phyloP scores from a whole-genome alignment of 2,113 vertebrate species.

The Gymnarchus niloticus region DNA sequence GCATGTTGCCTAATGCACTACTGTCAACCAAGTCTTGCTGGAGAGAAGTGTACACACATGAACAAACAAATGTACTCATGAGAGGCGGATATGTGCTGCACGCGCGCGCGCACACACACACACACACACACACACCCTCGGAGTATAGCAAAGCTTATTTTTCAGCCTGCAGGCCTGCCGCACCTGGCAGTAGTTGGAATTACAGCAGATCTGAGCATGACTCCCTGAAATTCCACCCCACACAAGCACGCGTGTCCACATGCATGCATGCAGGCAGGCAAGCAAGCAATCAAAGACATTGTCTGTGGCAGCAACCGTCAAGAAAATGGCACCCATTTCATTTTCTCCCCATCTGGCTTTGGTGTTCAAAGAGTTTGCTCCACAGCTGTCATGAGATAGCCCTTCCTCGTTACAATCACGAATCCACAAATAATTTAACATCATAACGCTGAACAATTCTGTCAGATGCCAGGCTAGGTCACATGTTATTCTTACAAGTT shows the following conservation, averaged over 20 bases:
- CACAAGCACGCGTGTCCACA: not conserved
- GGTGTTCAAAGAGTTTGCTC: too few relatives aligned
- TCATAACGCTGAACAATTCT: not conserved
- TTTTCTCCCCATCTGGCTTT: too few relatives aligned
- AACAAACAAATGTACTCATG: not conserved
- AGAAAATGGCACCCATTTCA: too few relatives aligned
- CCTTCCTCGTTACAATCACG: too few relatives aligned
- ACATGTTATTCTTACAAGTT: not conserved
- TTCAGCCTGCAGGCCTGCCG: too few relatives aligned
- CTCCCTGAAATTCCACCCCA: not conserved
- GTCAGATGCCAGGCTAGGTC: not conserved
- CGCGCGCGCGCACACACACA: not conserved
- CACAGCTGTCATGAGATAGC: too few relatives aligned
- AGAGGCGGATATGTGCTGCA: not conserved
- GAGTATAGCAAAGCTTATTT: too few relatives aligned
- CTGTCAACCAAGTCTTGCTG: not conserved
- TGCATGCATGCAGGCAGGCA: not conserved
- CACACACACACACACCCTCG: not conserved
- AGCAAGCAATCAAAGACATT: too few relatives aligned
- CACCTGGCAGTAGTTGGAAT: not conserved
- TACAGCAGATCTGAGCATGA: not conserved
- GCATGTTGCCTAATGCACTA: not conserved
- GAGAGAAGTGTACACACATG: not conserved
- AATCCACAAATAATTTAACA: not conserved
- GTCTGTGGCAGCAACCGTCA: too few relatives aligned